Evolutionary conservation across 2,113 vertebrate genomes (phyloP).

Genomic region (Clarias batrachus): DNA sequence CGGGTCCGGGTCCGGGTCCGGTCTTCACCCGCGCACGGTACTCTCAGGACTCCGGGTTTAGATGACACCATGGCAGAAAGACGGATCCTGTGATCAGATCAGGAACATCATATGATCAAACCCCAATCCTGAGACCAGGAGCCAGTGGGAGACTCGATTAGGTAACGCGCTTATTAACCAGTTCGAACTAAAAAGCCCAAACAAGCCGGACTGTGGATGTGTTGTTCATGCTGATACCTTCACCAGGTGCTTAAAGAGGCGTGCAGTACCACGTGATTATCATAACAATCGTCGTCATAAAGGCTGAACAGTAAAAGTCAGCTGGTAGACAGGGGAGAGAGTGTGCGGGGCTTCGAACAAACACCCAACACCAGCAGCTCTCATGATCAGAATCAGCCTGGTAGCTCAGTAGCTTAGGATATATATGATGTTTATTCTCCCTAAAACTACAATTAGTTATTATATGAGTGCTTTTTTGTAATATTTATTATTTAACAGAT

Average conservation of each 20-base stretch:
- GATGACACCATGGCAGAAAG: conserved; percentile 8
- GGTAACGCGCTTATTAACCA: background rate
- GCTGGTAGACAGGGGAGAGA: no score
- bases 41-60: background rate
- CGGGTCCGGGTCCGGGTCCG: no score
- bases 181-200: background rate
- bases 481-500: background rate
- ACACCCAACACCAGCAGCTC: background rate
- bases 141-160: background rate
- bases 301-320: background rate
- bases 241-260: background rate
- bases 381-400: background rate
- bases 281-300: background rate
- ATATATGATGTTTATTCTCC: background rate
- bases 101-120: background rate
- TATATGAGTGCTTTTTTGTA: background rate
- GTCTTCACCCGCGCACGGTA: background rate
- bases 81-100: background rate
- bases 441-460: background rate
- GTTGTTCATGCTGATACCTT: background rate
- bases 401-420: background rate
- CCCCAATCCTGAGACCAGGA: background rate
- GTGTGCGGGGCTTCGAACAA: background rate
- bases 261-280: background rate
- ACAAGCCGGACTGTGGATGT: background rate